Conservation (phyloP, 2,888 invertebrate genomes). For the Phengaris alcon region DNA sequence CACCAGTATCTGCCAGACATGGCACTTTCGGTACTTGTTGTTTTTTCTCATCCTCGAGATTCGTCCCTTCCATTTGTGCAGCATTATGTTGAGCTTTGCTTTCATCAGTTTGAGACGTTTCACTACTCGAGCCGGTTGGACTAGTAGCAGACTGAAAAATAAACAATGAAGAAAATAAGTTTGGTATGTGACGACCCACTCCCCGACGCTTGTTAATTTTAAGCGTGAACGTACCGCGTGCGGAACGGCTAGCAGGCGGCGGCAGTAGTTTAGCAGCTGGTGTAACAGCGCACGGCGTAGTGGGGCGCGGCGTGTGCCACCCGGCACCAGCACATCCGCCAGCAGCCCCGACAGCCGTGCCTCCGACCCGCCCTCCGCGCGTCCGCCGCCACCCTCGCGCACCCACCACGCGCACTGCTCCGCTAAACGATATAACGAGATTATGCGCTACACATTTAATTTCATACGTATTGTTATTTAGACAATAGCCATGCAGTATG, state of each 20-base stretch:
- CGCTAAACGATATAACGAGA: constrained; percentile 42
- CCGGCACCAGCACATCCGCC: constrained; percentile 80
- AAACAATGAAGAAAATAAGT: background rate
- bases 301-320: constrained; percentile 75
- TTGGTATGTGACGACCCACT: background rate
- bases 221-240: constrained; percentile 39
- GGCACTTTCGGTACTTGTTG: constrained; percentile 77
- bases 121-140: constrained; percentile 42
- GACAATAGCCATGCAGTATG: too few relatives aligned
- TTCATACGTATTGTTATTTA: too few relatives aligned
- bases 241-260: constrained; percentile 78
- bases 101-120: constrained; percentile 87
- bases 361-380: constrained; percentile 78
- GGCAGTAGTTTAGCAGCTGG: constrained; percentile 84
- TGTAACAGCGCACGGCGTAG: constrained; percentile 86
- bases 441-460: too few relatives aligned
- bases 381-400: constrained; percentile 61
- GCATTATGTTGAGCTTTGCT: constrained; percentile 82
- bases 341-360: constrained; percentile 81
- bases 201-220: too few relatives aligned
- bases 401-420: constrained; percentile 64
- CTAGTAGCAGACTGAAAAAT: constrained; percentile 34
- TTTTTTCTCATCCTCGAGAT: constrained; percentile 70
- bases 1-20: constrained; percentile 87
- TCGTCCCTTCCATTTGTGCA: constrained; percentile 52